phyloP scores from a whole-genome alignment of 2,113 vertebrate genomes.

The Thoracochromis brauschi region DNA sequence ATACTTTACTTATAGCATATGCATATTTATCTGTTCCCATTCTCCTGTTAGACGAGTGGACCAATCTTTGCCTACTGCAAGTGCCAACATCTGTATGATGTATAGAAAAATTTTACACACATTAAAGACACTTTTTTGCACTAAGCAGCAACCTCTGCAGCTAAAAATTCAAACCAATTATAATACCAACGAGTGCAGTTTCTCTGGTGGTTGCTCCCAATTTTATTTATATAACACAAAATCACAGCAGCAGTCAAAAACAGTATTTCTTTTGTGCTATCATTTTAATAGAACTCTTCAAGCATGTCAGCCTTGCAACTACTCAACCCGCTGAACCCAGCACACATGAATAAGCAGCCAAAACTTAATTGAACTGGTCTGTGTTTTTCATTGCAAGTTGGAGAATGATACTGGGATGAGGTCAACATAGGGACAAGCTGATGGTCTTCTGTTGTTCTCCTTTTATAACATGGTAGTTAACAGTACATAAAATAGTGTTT shows the following conservation, averaged over 20 bases:
- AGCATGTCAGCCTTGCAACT: background rate
- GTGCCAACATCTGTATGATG: background rate
- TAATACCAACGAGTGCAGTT: background rate
- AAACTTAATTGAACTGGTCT: background rate
- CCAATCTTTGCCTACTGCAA: background rate
- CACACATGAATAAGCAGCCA: background rate
- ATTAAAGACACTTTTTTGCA: background rate
- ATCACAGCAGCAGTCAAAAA: background rate
- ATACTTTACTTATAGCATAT: background rate
- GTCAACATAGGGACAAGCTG: background rate
- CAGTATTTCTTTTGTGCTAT: background rate
- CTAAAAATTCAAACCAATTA: background rate
- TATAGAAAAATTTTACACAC: background rate
- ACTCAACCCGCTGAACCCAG: accelerated
- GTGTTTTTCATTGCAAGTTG: background rate
- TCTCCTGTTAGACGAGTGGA: background rate
- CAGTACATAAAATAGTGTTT: background rate
- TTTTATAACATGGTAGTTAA: background rate
- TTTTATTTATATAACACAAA: background rate
- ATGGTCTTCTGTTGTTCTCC: background rate
- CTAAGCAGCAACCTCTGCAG: background rate
- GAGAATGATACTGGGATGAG: background rate
- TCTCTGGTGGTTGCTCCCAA: background rate
- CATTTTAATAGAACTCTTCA: background rate
- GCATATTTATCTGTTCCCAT: background rate